Evolutionary conservation across 2,797 vertebrate species (phyloP), one percentile per base, ranked within the genome.

Genomic region (Neosalanx taihuensis): DNA sequence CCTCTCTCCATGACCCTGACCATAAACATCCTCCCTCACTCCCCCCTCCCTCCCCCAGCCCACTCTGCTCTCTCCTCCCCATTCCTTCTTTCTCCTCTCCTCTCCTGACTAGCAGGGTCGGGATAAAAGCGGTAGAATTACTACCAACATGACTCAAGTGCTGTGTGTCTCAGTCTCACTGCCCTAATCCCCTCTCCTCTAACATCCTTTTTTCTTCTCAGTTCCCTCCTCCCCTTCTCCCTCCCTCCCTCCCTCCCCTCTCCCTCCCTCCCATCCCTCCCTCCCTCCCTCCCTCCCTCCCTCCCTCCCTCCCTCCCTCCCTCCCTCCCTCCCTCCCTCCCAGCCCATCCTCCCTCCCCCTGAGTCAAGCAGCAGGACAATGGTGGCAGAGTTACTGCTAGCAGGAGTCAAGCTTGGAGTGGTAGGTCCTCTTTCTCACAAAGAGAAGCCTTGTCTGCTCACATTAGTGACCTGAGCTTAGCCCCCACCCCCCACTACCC

Each of bases 361-460:
- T 75, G 70, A 76, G 81, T 81, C 77, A 77, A 69, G n/a, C 49
- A 69, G 62, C 56, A 79, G 82, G 76, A 88, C 83, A 84, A 86
- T 78, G 76, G 73, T 69, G 70, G 69, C 64, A 84, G 84, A 87
- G 77, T 81, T 80, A 83, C 76, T 84, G 77, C 80, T 76, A 77
- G 75, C 78, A 51, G 62, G 35, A 73, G 77, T 82, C 57, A 15
- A 41, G 57, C 70, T 58, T 59, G 75, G 76, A 56, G 30, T 46
- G 41, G 78, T 68, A 13, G 62, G 60, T n/a, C 67, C 72, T 18
- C 59, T 86, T 87, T 85, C 84, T 85, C 85, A 86, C 74, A 74
- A 89, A 86, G 86, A 83, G 86, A 73, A 76, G 72, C 84, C 82
- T 88, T 88, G 88, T 91, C 86, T 84, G 4, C 67, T 76, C 83